Conservation (phyloP, 2,888 invertebrate species). For the Andrena bicolor region DNA sequence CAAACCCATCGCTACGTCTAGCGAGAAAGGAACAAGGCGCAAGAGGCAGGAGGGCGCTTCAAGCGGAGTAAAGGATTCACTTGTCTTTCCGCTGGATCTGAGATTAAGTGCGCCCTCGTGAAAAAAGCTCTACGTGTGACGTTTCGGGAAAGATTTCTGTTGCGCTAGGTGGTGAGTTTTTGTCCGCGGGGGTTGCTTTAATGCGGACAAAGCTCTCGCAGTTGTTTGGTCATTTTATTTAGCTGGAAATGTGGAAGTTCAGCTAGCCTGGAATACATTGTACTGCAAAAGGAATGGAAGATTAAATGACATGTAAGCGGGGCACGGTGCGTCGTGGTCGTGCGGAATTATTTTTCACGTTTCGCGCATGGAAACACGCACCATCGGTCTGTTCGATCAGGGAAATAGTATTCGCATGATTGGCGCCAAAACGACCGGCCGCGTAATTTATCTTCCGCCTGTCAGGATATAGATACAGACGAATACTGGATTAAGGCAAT, state of each 20-base stretch:
- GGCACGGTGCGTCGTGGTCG: slow-evolving; percentile 9
- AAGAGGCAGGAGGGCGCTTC: slow-evolving; percentile 15
- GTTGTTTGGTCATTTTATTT: slow-evolving; percentile 1
- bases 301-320: slow-evolving; percentile 16
- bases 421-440: slow-evolving; percentile 32
- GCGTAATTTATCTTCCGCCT: slow-evolving; percentile 52
- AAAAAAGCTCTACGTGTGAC: slow-evolving; percentile 16
- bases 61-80: slow-evolving; percentile 21
- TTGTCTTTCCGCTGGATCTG: slow-evolving; percentile 17
- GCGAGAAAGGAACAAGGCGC: slow-evolving; percentile 3
- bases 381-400: slow-evolving; percentile 24
- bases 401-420: slow-evolving; percentile 51
- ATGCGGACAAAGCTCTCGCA: not conserved
- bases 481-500: slow-evolving; percentile 61
- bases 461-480: slow-evolving; percentile 59
- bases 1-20: not conserved
- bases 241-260: not conserved
- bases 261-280: not conserved
- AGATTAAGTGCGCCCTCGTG: slow-evolving; percentile 29
- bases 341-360: slow-evolving; percentile 47
- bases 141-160: slow-evolving; percentile 11
- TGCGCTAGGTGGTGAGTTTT: not conserved
- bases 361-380: slow-evolving; percentile 6
- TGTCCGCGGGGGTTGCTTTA: not conserved
- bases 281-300: not conserved